Evolutionary conservation across 2,888 invertebrate species (phyloP).

Genomic region (Notodonta dromedarius): DNA sequence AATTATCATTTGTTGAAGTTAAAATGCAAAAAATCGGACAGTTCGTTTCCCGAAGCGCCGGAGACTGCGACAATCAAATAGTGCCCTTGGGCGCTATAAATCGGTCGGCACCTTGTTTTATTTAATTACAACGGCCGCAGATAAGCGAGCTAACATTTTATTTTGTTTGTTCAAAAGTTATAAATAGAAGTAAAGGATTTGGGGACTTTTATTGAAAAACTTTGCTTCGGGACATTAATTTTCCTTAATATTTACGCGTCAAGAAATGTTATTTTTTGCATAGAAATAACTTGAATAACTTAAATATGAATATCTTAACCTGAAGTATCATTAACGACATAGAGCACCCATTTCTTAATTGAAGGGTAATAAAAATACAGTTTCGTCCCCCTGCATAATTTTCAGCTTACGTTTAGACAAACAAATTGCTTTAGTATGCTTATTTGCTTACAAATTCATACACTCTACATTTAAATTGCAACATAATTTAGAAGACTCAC

Average conservation of each 20-base stretch:
- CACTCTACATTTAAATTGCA: neutral
- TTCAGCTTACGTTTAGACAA: neutral
- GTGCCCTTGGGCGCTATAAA: conserved; percentile 42
- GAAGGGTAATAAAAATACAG: neutral
- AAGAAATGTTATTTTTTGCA: too few relatives aligned
- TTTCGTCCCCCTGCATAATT: neutral
- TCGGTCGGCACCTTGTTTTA: conserved; percentile 62
- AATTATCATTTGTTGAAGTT: conserved; percentile 2
- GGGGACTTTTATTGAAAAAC: neutral
- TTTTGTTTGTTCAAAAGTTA: conserved; percentile 22
- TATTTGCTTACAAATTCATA: neutral
- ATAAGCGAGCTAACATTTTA: conserved; percentile 40
- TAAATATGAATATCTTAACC: too few relatives aligned
- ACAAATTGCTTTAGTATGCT: neutral
- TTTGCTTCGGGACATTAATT: neutral
- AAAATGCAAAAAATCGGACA: conserved; percentile 19
- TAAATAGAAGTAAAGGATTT: conserved; percentile 21
- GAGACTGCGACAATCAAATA: conserved; percentile 22
- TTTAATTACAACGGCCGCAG: conserved; percentile 56
- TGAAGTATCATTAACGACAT: neutral
- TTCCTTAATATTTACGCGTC: too few relatives aligned
- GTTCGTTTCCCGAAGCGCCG: conserved; percentile 15
- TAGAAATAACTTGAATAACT: too few relatives aligned
- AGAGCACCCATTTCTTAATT: neutral
- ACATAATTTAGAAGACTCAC: too few relatives aligned